A percentile compares a stretch with the other conserved stretches of the same genome.
phyloP scores from a whole-genome alignment of 2,113 vertebrate species.

The Gila orcuttii region DNA sequence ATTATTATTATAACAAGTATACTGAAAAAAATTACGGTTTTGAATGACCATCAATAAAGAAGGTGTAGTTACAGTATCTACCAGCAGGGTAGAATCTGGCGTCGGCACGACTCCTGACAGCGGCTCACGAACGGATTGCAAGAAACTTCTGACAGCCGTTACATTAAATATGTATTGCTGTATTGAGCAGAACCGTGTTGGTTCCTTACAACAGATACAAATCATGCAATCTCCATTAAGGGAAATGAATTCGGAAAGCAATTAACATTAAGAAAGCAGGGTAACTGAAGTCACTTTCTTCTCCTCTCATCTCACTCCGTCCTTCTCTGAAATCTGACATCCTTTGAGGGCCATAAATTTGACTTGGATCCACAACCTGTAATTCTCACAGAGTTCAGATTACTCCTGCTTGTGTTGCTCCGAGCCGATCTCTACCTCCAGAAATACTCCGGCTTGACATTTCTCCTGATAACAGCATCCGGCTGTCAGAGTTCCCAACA shows the following conservation, averaged over 20 bases:
- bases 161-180: slow-evolving; percentile 38
- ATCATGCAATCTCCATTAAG: slow-evolving; percentile 13
- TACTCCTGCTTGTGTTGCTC: neutral
- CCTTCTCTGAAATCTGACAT: neutral
- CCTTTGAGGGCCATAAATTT: neutral
- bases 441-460: slow-evolving; percentile 33
- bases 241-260: slow-evolving; percentile 44
- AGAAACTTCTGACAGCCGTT: neutral
- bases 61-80: slow-evolving; percentile 52
- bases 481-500: slow-evolving; percentile 49
- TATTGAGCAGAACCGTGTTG: slow-evolving; percentile 56
- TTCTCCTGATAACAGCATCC: slow-evolving; percentile 57
- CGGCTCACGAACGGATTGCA: neutral
- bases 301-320: neutral
- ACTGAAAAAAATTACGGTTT: too few species aligned
- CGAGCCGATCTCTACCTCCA: slow-evolving; percentile 18
- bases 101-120: too few species aligned
- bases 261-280: slow-evolving; percentile 52
- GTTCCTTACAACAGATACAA: slow-evolving; percentile 58
- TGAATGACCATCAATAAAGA: neutral
- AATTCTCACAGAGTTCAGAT: slow-evolving; percentile 26
- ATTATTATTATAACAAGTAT: too few species aligned
- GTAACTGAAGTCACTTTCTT: too few species aligned
- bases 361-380: neutral
- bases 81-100: neutral